Percentiles rank a stretch among this genome's conserved stretches.
These are phyloP conservation scores for Falco concolor DNA, from an alignment of 2,797 vertebrate species.

Conservation along the genomic window DNA sequence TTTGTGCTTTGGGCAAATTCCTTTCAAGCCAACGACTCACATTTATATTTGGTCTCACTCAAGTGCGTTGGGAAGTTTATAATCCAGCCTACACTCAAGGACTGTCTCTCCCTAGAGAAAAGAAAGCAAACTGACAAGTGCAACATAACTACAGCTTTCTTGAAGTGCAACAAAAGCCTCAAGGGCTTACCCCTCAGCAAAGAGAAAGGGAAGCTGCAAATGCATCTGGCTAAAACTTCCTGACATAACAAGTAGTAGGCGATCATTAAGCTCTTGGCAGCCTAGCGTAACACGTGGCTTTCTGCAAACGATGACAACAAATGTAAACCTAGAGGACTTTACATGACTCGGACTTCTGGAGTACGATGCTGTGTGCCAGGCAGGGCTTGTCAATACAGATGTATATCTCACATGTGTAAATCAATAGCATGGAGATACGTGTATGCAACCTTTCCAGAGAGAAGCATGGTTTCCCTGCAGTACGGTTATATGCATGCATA, in stretches of 20 bases:
- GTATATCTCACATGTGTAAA: neutral
- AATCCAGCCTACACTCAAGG: neutral
- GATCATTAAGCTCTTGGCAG: neutral
- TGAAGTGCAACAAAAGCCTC: neutral
- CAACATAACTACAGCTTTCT: neutral
- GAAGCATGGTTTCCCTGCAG: neutral
- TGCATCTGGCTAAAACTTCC: neutral
- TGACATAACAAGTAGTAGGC: neutral
- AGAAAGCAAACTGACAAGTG: neutral
- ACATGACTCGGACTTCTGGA: neutral
- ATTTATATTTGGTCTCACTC: neutral
- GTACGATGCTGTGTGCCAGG: neutral
- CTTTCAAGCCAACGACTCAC: neutral
- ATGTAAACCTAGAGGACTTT: neutral
- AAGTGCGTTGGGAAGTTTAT: neutral
- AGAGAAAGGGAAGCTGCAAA: neutral
- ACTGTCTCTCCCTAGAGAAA: neutral
- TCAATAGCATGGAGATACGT: neutral
- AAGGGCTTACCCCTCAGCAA: neutral
- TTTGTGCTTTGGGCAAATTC: neutral
- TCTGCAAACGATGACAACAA: neutral
- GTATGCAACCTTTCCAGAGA: neutral
- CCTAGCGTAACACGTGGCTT: neutral
- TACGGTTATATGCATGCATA: neutral
- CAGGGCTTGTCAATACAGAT: neutral